Evolutionary conservation across 2,797 vertebrate genomes (phyloP).

Genomic region (Mormyrus hasselquistii): DNA sequence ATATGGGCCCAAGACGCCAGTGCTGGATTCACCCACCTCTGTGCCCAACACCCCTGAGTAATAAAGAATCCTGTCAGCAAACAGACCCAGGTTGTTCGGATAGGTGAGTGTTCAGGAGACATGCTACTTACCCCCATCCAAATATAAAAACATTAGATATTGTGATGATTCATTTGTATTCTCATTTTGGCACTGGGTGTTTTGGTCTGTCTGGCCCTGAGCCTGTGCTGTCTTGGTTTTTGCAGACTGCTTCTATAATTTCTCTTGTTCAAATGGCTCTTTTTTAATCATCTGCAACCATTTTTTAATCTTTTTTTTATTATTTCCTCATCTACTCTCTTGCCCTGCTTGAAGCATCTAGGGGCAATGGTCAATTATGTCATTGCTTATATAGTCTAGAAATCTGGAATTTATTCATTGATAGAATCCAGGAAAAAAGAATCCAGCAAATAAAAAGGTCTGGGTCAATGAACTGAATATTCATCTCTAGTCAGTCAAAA

Average conservation of each 20-base stretch:
- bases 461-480: background rate
- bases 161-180: background rate
- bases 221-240: background rate
- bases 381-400: background rate
- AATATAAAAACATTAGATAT: background rate
- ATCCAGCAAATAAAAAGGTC: background rate
- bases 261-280: background rate
- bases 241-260: background rate
- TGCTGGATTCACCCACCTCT: slow-evolving; percentile 16
- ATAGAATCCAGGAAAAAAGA: background rate
- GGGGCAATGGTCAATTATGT: background rate
- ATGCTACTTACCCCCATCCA: background rate
- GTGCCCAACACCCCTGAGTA: slow-evolving; percentile 19
- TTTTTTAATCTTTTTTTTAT: background rate
- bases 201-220: background rate
- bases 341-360: background rate
- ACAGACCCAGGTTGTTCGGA: background rate
- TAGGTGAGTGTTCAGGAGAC: slow-evolving; percentile 5
- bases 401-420: background rate
- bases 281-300: background rate
- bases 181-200: background rate
- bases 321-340: background rate
- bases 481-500: background rate
- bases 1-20: slow-evolving; percentile 46
- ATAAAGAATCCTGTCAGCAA: background rate